Conservation (phyloP, 2,797 vertebrate species). For the Ctenosaura bakeri region DNA sequence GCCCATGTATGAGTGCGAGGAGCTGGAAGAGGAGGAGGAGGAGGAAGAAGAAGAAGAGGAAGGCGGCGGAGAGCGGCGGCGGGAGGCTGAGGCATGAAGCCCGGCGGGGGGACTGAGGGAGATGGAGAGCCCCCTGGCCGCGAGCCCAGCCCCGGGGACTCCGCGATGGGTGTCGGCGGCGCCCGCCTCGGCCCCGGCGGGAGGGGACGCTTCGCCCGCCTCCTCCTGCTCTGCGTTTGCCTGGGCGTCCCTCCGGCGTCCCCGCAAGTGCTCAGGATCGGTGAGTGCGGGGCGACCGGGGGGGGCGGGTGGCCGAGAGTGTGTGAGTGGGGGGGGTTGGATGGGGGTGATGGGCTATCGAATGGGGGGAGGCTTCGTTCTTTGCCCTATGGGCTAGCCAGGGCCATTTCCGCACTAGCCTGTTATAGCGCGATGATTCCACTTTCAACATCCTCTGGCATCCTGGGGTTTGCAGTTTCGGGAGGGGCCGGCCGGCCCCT, state of each 20-base stretch:
- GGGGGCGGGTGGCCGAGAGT: no score
- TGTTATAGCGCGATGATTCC: no score
- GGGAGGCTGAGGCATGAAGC: slow-evolving; percentile 57
- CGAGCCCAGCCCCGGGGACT: slow-evolving; percentile 60
- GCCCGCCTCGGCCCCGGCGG: slow-evolving; percentile 25
- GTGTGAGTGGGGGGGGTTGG: no score
- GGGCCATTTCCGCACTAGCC: no score
- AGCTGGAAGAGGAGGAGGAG: neutral
- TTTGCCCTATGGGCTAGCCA: no score
- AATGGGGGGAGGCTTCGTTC: no score
- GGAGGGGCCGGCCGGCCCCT: no score
- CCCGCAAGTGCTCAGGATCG: slow-evolving; percentile 95
- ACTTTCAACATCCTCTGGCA: no score
- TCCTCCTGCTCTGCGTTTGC: slow-evolving; percentile 75
- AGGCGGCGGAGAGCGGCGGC: slow-evolving; percentile 11
- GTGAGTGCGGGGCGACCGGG: slow-evolving; percentile 82
- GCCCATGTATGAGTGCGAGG: slow-evolving; percentile 46
- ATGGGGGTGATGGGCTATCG: neutral
- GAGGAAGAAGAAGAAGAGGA: neutral
- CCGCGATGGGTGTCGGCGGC: slow-evolving; percentile 50
- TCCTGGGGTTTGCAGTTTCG: no score
- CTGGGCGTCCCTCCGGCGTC: slow-evolving; percentile 79
- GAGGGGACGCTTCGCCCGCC: slow-evolving; percentile 72
- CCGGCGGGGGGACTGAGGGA: slow-evolving; percentile 48
- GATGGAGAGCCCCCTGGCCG: slow-evolving; percentile 68